These are phyloP conservation scores for Macheiramphus alcinus DNA, from an alignment of 2,113 vertebrate species.

Conservation along the genomic window DNA sequence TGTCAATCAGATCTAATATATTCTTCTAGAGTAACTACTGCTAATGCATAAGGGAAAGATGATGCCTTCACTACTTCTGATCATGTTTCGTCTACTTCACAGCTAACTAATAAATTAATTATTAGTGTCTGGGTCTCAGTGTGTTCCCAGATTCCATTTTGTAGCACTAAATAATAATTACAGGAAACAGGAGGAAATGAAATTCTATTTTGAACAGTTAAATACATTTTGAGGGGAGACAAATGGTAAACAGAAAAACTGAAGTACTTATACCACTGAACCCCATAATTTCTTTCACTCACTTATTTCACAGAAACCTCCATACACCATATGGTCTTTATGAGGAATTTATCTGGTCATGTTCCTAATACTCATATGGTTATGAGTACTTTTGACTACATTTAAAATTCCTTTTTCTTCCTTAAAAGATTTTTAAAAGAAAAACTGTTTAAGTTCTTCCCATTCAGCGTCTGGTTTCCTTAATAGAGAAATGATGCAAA, in stretches of 20 bases:
- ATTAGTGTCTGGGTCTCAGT: neutral
- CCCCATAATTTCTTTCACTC: neutral
- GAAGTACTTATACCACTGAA: neutral
- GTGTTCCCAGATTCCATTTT: neutral
- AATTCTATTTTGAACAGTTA: neutral
- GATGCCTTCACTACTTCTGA: neutral
- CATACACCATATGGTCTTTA: neutral
- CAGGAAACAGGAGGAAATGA: neutral
- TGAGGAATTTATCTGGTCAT: neutral
- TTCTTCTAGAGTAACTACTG: neutral
- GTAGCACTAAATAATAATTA: neutral
- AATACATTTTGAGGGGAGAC: neutral
- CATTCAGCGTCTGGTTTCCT: neutral
- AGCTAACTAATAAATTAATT: slow-evolving; percentile 22
- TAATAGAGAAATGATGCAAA: neutral
- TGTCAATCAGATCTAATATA: neutral
- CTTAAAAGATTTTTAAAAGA: neutral
- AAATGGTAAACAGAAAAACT: neutral
- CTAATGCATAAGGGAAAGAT: neutral
- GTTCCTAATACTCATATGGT: neutral
- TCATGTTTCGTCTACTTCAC: neutral
- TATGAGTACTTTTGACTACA: neutral
- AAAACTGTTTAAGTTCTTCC: neutral
- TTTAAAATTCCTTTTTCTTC: neutral
- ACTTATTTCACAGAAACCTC: neutral